A percentile compares a stretch with the other conserved stretches of the same genome.
These are phyloP conservation scores for Neoaliturus tenellus DNA, from an alignment of 2,888 invertebrate species.

Conservation along the genomic window DNA sequence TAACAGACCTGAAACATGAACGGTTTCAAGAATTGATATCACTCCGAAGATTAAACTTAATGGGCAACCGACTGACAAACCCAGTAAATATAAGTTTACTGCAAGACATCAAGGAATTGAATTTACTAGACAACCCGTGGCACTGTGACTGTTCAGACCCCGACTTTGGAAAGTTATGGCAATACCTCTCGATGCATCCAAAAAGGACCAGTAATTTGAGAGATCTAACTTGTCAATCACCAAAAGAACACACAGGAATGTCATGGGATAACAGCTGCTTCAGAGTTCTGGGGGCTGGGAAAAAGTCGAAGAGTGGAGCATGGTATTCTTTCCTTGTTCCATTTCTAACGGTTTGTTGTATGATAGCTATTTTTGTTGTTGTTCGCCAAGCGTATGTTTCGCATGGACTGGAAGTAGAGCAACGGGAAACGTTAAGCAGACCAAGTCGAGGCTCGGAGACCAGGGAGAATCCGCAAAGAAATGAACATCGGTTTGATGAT, in stretches of 20 bases:
- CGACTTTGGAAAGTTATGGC: conserved; percentile 30
- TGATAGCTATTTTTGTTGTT: conserved; percentile 36
- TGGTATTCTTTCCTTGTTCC: conserved; percentile 49
- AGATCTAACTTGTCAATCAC: conserved; percentile 41
- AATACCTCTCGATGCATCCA: conserved; percentile 9
- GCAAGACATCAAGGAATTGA: conserved; percentile 27
- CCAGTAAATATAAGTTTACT: conserved; percentile 39
- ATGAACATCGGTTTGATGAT: conserved; percentile 33
- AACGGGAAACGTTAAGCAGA: conserved; percentile 8
- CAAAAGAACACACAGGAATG: conserved; percentile 38
- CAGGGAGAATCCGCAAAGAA: neutral
- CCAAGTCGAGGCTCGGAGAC: neutral
- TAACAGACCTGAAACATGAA: conserved; percentile 16
- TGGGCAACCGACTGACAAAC: conserved; percentile 49
- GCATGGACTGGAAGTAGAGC: conserved; percentile 35
- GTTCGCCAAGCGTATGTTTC: conserved; percentile 44
- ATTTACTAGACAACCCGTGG: conserved; percentile 54
- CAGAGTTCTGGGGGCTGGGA: neutral
- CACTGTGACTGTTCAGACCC: conserved; percentile 45
- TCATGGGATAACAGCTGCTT: conserved; percentile 47
- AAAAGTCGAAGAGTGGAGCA: neutral
- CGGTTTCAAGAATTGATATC: conserved; percentile 26
- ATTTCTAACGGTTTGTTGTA: conserved; percentile 34
- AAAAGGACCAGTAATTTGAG: conserved; percentile 21
- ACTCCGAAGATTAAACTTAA: conserved; percentile 30